A percentile compares a stretch with the other conserved stretches of the same genome.
Evolutionary conservation across 2,888 invertebrate genomes (phyloP).

Genomic region (Drosophila prostipennis): DNA sequence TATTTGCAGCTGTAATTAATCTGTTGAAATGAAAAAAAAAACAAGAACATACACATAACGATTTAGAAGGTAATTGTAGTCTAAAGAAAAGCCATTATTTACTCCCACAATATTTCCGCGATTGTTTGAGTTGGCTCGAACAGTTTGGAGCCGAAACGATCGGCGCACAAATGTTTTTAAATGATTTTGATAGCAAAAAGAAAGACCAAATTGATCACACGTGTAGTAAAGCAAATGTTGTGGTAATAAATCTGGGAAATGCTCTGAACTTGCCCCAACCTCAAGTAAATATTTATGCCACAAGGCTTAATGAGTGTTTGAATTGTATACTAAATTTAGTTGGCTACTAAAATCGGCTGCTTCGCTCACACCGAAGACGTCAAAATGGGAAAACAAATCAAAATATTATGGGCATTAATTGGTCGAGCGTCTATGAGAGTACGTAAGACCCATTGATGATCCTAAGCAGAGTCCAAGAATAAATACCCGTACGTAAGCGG

Average conservation of each 20-base stretch:
- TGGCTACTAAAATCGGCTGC: conserved; percentile 22
- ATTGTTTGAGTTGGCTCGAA: conserved; percentile 12
- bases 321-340: conserved; percentile 52
- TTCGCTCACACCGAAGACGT: conserved; percentile 40
- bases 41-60: conserved; percentile 5
- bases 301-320: conserved; percentile 42
- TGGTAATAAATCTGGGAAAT: conserved; percentile 27
- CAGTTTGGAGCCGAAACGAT: conserved; percentile 9
- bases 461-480: conserved; percentile 40
- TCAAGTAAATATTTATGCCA: conserved; percentile 45
- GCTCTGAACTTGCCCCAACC: conserved; percentile 25
- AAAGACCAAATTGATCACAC: conserved; percentile 19
- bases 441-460: conserved; percentile 56
- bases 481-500: conserved; percentile 19
- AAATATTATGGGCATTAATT: conserved; percentile 47
- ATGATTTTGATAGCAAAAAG: conserved; percentile 29
- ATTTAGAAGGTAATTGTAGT: conserved; percentile 24
- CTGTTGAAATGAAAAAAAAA: neutral
- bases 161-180: conserved; percentile 22
- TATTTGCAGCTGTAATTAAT: conserved; percentile 16
- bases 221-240: conserved; percentile 27
- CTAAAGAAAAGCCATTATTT: conserved; percentile 9
- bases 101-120: conserved; percentile 15
- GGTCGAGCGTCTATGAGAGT: conserved; percentile 39
- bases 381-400: conserved; percentile 46